These are phyloP conservation scores for Etia nguti DNA, from an alignment of 2,113 vertebrate genomes.

Conservation along the genomic window DNA sequence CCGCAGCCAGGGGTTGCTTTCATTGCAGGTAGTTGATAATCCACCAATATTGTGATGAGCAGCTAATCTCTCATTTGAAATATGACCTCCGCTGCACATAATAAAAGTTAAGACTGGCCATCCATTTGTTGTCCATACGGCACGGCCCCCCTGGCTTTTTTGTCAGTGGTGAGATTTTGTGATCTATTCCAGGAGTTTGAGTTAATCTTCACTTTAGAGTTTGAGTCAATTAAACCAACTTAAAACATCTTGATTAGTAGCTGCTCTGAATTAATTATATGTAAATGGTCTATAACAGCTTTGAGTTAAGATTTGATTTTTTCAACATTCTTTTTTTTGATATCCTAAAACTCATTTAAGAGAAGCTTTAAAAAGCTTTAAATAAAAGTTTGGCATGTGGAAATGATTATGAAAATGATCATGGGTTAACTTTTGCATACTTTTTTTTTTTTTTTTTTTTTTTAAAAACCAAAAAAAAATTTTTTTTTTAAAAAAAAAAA, in stretches of 20 bases:
- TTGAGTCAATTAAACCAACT: constrained; percentile 14
- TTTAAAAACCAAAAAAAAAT: no score
- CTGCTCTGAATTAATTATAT: background rate
- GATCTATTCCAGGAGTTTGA: background rate
- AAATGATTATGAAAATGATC: background rate
- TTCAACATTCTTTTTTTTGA: background rate
- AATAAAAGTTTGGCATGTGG: background rate
- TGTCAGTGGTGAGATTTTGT: constrained; percentile 1
- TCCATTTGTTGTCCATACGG: constrained; percentile 41
- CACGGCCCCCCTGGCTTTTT: background rate
- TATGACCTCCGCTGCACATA: constrained; percentile 71
- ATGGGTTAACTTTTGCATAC: background rate
- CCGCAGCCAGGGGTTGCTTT: constrained; percentile 86
- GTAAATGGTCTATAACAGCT: background rate
- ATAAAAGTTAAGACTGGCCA: constrained; percentile 50
- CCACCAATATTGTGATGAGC: constrained; percentile 94
- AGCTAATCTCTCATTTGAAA: constrained; percentile 95
- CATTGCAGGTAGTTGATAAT: constrained; percentile 93
- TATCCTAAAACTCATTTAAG: background rate
- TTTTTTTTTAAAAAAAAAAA: no score
- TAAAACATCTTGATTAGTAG: constrained; percentile 4
- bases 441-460: background rate
- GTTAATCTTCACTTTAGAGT: constrained; percentile 18
- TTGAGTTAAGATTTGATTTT: background rate
- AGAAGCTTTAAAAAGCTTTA: background rate